phyloP scores from a whole-genome alignment of 2,113 vertebrate species.

The Nesoenas mayeri region DNA sequence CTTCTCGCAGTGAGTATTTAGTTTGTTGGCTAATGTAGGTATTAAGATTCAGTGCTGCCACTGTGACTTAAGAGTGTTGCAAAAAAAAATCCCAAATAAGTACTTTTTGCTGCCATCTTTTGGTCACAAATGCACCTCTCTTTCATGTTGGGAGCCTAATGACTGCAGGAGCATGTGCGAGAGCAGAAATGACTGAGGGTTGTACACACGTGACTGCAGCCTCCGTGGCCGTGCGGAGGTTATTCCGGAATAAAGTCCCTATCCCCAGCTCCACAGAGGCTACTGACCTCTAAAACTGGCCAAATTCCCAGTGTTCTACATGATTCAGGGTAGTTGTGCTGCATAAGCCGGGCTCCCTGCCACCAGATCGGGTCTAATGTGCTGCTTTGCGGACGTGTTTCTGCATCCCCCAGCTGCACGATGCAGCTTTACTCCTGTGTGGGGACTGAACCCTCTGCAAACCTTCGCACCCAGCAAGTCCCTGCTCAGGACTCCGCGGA shows the following conservation, averaged over 20 bases:
- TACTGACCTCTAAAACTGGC: constrained; percentile 51
- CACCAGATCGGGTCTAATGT: constrained; percentile 3
- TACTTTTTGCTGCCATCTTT: constrained; percentile 69
- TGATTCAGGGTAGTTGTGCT: constrained; percentile 55
- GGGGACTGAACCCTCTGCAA: background rate
- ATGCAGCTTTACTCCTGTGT: background rate
- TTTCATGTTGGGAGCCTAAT: background rate
- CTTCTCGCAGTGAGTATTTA: background rate
- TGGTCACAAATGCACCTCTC: constrained; percentile 37
- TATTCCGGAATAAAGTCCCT: constrained; percentile 24
- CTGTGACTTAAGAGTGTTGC: background rate
- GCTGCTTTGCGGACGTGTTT: background rate
- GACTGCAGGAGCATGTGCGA: constrained; percentile 29
- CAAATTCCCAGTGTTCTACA: constrained; percentile 35
- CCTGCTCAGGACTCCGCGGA: background rate
- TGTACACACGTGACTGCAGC: background rate
- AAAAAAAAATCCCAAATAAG: background rate
- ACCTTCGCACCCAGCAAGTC: background rate
- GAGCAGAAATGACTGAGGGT: background rate
- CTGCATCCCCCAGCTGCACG: background rate
- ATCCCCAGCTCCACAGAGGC: constrained; percentile 5
- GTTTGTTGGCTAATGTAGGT: background rate
- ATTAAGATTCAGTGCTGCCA: background rate
- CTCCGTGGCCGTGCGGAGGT: background rate
- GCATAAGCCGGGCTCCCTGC: constrained; percentile 52